These are phyloP conservation scores for Plestiodon gilberti DNA, from an alignment of 2,113 vertebrate genomes.

Conservation along the genomic window DNA sequence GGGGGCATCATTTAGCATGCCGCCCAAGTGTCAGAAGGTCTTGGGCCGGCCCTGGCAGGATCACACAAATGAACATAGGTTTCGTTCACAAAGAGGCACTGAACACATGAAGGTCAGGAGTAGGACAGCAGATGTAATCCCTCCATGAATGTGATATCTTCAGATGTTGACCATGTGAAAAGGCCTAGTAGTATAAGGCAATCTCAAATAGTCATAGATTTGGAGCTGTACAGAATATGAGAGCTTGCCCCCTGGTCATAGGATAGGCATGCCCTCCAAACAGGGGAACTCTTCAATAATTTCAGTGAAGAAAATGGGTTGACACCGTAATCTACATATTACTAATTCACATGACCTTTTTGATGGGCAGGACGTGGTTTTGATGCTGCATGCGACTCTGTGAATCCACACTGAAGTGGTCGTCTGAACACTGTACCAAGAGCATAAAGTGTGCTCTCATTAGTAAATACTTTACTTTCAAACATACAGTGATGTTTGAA, in stretches of 20 bases:
- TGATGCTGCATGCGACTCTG: background rate
- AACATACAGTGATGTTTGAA: too few species aligned
- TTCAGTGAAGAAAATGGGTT: background rate
- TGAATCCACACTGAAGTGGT: background rate
- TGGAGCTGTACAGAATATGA: background rate
- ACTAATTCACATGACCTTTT: background rate
- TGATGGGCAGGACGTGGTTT: background rate
- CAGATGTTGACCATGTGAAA: too few species aligned
- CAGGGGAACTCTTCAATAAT: background rate
- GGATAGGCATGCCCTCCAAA: background rate
- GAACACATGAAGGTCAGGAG: too few species aligned
- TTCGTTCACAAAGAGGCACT: too few species aligned
- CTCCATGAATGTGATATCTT: too few species aligned
- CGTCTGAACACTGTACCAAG: background rate
- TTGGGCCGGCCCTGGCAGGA: too few species aligned
- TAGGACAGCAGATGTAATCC: too few species aligned
- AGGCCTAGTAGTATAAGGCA: background rate
- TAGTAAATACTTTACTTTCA: too few species aligned
- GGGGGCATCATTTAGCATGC: too few species aligned
- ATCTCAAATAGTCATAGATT: background rate
- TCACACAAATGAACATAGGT: too few species aligned
- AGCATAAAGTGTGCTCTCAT: background rate
- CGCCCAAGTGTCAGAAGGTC: too few species aligned
- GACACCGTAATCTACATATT: background rate
- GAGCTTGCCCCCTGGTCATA: background rate